Evolutionary conservation across 2,797 vertebrate genomes (phyloP).

Genomic region (Acanthurus lineatus): DNA sequence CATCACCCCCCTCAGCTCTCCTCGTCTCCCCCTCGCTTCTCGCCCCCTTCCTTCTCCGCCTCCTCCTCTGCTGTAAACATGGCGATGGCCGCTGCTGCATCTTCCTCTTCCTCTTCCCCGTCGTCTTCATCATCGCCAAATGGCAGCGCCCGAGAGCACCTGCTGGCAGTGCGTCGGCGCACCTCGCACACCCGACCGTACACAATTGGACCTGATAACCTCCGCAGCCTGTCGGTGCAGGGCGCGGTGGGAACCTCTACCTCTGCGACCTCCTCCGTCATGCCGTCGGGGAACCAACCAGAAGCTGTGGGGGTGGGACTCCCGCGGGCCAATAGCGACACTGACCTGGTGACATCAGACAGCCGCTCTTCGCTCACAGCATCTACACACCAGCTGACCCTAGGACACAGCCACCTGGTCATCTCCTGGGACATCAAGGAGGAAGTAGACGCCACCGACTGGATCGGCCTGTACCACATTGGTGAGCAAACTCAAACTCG

Average conservation of each 20-base stretch:
- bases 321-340: conserved; percentile 96
- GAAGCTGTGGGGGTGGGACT: conserved; percentile 82
- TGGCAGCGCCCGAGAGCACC: conserved; percentile 88
- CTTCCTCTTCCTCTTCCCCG: conserved; percentile 60
- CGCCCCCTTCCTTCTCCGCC: conserved; percentile 12
- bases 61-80: conserved; percentile 47
- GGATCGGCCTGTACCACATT: conserved; percentile 98
- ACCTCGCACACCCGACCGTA: conserved; percentile 90
- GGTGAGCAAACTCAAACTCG: conserved; percentile 84
- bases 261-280: conserved; percentile 18
- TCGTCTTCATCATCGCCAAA: conserved; percentile 72
- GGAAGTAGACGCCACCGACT: conserved; percentile 97
- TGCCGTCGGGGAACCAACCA: conserved; percentile 38
- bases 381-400: conserved; percentile 92
- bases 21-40: conserved; percentile 48
- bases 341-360: conserved; percentile 94
- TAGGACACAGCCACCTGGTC: conserved; percentile 93
- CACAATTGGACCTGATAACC: conserved; percentile 93
- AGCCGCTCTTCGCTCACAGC: conserved; percentile 96
- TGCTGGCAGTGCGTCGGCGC: conserved; percentile 91
- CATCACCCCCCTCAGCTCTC: conserved; percentile 50
- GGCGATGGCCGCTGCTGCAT: conserved; percentile 67
- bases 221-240: conserved; percentile 89
- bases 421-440: conserved; percentile 99
- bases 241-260: conserved; percentile 13